phyloP scores from a whole-genome alignment of 2,888 invertebrate species.

The Coecobrya sp. region DNA sequence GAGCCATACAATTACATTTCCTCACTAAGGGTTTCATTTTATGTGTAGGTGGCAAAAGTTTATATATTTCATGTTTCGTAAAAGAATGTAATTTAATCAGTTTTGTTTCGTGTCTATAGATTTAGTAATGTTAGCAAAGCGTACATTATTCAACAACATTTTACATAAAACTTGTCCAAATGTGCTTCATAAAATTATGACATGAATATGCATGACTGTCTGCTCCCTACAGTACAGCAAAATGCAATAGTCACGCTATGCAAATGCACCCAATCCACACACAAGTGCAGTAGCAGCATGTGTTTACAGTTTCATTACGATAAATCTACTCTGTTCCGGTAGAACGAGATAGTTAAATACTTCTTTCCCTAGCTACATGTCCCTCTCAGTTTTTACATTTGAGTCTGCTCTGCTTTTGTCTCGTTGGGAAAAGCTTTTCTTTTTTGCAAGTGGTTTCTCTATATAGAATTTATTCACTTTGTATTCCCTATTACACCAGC shows the following conservation, averaged over 20 bases:
- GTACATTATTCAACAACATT: too few species aligned
- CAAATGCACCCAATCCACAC: not conserved
- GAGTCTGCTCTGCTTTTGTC: not conserved
- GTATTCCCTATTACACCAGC: not conserved
- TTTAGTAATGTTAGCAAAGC: too few species aligned
- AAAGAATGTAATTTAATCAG: too few species aligned
- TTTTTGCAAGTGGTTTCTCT: not conserved
- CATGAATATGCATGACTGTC: constrained; percentile 16
- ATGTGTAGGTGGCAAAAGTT: too few species aligned
- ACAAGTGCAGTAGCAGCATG: not conserved
- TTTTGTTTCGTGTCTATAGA: too few species aligned
- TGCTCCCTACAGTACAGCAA: not conserved
- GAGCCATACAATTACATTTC: too few species aligned
- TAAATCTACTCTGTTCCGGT: constrained; percentile 45
- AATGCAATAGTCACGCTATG: not conserved
- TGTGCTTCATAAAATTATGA: too few species aligned
- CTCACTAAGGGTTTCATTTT: too few species aligned
- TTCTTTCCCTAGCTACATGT: constrained; percentile 5
- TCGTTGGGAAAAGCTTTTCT: not conserved
- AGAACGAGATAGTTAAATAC: constrained; percentile 20
- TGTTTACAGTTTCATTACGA: constrained; percentile 59
- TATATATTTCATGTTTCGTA: too few species aligned
- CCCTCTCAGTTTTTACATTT: not conserved
- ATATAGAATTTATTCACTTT: not conserved
- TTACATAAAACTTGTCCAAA: too few species aligned